Conservation (phyloP, 1,140 invertebrate species). For the Euschistus heros region DNA sequence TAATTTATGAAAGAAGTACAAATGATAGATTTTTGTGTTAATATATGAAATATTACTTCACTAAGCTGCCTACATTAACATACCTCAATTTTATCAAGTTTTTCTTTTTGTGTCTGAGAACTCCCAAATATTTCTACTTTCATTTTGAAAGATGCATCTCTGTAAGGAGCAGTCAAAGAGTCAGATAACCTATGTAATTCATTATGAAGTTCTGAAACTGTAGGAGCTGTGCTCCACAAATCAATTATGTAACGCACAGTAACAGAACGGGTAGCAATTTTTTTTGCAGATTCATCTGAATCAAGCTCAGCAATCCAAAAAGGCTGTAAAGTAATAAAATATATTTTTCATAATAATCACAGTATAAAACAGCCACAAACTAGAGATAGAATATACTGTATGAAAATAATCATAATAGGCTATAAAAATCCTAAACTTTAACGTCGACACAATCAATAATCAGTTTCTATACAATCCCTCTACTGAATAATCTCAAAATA, state of each 20-base stretch:
- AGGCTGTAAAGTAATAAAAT: constrained; percentile 42
- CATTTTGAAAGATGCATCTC: constrained; percentile 61
- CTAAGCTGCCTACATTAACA: background rate
- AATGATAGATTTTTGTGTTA: no score
- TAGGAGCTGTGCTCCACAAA: constrained; percentile 56
- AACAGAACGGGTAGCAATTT: constrained; percentile 64
- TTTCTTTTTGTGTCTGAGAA: constrained; percentile 63
- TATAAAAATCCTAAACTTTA: no score
- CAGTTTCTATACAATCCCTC: no score
- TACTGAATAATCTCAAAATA: no score
- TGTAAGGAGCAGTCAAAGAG: constrained; percentile 41
- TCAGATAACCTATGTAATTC: constrained; percentile 46
- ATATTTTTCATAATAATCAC: constrained; percentile 19
- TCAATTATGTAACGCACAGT: constrained; percentile 66
- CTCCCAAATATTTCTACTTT: constrained; percentile 80
- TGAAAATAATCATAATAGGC: no score
- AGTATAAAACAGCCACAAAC: background rate
- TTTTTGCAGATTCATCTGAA: constrained; percentile 45
- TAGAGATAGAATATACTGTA: no score
- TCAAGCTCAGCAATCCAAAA: constrained; percentile 67
- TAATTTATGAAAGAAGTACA: no score
- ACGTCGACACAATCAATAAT: no score
- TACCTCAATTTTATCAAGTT: constrained; percentile 79
- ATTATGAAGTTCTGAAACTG: constrained; percentile 47
- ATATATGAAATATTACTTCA: no score